Base-by-base conservation (phyloP, 2,797 vertebrate species). In the Diceros bicornis region DNA sequence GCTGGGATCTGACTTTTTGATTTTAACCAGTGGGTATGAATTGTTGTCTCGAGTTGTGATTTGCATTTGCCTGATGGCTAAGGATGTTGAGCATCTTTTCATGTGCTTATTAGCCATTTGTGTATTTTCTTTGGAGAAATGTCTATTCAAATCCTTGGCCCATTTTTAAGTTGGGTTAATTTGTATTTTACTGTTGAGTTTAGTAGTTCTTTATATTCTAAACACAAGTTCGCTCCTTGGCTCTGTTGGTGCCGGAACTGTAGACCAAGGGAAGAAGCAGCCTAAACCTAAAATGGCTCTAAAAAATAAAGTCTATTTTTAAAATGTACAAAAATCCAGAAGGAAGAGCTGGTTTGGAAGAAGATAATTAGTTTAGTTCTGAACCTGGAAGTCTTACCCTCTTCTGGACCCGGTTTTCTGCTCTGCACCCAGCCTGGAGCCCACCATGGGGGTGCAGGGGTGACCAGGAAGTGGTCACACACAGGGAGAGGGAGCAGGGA, bases 401-500 rank as follows among this genome's bases (percentile, higher is more conserved):
- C 4, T 10, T 8, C 14, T 23, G 7, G 29, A 8, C 50, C 29
- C 3, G 4, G 12, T 47, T 23, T 91, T 25, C 61, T 52, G 68
- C 52, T 41, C 44, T n/a, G 44, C 2, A 4, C 29, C 27, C 18
- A 29, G n/a, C 21, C 69, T 20, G 41, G 27, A 44, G n/a, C 69
- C 34, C 37, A 14, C 44, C 21, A 0, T 1, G 0, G 21, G 61
- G 29, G 6, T 10, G 7, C 37, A 4, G 32, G 55, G 47, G 23
- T 13, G 23, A 29, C 44, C n/a, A 27, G 32, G 55, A 55, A 3
- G 44, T 8, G 37, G 20, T 12, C 13, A 0, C 16, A 4, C 13
- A 0, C 11, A 2, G 50, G 27, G 25, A 27, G 64, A 21, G 6
- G 1, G 10, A 0, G 1, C 8, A 1, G 4, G 27, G 37, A 4